Percentiles rank a stretch among this genome's conserved stretches.
phyloP scores from a whole-genome alignment of 2,888 invertebrate genomes.

The Arrhopalites spinosus region DNA sequence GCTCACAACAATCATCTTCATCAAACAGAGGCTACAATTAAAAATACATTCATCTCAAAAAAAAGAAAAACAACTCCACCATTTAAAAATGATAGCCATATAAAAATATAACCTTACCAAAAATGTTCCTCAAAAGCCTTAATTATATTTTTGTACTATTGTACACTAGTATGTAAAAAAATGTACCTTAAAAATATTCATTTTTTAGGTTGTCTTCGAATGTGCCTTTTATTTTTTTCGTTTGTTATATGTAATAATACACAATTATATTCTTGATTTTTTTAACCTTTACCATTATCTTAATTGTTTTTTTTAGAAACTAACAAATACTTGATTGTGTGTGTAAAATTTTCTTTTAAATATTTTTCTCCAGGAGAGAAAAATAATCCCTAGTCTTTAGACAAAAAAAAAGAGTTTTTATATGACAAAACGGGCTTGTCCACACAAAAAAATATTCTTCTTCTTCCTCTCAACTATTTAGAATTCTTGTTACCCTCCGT shows the following conservation, averaged over 20 bases:
- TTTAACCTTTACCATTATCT: background rate
- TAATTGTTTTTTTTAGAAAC: background rate
- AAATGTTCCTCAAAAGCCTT: constrained; percentile 28
- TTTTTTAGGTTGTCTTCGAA: too few relatives aligned
- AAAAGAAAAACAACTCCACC: background rate
- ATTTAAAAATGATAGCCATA: background rate
- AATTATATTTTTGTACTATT: background rate
- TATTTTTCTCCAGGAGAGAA: too few relatives aligned
- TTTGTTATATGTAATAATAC: background rate
- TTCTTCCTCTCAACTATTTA: background rate
- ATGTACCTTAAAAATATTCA: too few relatives aligned
- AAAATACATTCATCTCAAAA: background rate
- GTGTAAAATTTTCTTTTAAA: too few relatives aligned
- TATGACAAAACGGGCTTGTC: too few relatives aligned
- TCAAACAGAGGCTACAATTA: constrained; percentile 26
- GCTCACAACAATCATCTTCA: background rate
- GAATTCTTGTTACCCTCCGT: background rate
- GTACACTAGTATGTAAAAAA: background rate
- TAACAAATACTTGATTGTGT: too few relatives aligned
- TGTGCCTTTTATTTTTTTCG: background rate
- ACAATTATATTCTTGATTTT: too few relatives aligned
- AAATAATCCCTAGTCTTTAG: too few relatives aligned
- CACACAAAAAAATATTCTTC: too few relatives aligned
- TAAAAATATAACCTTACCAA: constrained; percentile 27
- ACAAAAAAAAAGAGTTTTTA: too few relatives aligned